Base-by-base conservation (phyloP, 1,140 invertebrate genomes). In the Drosophila oshimai region DNA sequence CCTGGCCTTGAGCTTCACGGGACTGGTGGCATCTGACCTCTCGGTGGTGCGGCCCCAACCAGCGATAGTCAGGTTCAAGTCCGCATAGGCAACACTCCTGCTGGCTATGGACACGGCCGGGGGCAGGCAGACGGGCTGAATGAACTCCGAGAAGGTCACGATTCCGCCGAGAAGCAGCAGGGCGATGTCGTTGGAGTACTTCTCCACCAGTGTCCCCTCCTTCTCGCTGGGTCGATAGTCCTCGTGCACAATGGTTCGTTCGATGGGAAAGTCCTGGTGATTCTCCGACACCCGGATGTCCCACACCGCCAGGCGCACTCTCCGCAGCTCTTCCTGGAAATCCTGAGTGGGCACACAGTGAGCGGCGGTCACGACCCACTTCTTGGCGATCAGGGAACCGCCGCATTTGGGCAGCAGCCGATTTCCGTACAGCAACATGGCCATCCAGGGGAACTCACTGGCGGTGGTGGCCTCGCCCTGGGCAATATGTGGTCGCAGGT, bases 381-480 rank as follows among this genome's bases (percentile, higher is more conserved):
- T 64, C 4, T 68, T 41, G 12, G 29, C 39, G 2, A 74, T 55
- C 2, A 81, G 62, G 3, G 77, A 55, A 0, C 78, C 72, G 0
- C 72, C 78, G 34, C 78, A 81, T 6, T 54, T 13, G n/a, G 47
- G 51, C 2, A 6, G 20, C n/a, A 45, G 68, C 7, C 51, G 29
- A 9, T 62, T 54, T 53, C 78, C 77, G 24, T 60, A 64, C 17
- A 47, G 49, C 22, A 81, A 18, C 57, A 68, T 12, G 12, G 72
- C 77, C 77, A 76, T 76, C 78, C 78, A 81, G 7, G 76, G 76
- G 18, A 54, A 81, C 4, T 81, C 78, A 4, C 10, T 22, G 4
- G 73, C 49, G 20, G 33, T 3, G 0, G 77, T 34, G 6, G 24
- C 1, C n/a, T 31, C 24, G 7, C 78, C 78, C 4, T 13, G 17